Base-by-base conservation (phyloP, 2,888 invertebrate species). In the Lepas anatifera region DNA sequence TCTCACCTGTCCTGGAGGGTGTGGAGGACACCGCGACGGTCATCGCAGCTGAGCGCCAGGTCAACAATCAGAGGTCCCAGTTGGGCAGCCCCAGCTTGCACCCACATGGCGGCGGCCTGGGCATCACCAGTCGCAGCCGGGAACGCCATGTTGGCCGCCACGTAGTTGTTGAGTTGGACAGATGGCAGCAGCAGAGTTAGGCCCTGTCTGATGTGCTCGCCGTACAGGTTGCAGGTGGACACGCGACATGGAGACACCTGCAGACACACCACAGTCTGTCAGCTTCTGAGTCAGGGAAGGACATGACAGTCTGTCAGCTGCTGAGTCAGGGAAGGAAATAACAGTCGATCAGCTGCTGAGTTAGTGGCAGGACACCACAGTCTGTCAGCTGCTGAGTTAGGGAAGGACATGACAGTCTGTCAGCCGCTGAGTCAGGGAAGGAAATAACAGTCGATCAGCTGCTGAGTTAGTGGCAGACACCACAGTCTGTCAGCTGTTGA, bases 201-300 rank as follows among this genome's bases (percentile, higher is more conserved):
- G 1, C 96, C 96, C 3, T 90, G 89, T 75, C 91, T 90, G 43
- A 93, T 93, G 76, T 92, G 90, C 74, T 90, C 87, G 0, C 95
- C 95, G 77, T 97, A 96, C n/a, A 97, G 84, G 82, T 97, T 97
- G 78, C 97, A 97, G 67, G 89, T 91, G 32, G 95, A 89, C 72
- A 95, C 80, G 68, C 95, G 86, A 46, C 95, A 85, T 2, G 96
- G 95, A 29, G 91, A 92, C 75, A 93, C 84, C 86, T 86, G 74
- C 22, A 3, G 35, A n/a, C n/a, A n/a, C n/a, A n/a, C n/a, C n/a
- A n/a, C n/a, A n/a, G n/a, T n/a, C n/a, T n/a, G n/a, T n/a, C n/a
- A n/a, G n/a, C n/a, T n/a, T n/a, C n/a, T n/a, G n/a, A n/a, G n/a
- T n/a, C n/a, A 3, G 22, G 35, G 18, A n/a, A 32, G n/a, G 25